A percentile compares a stretch with the other conserved stretches of the same genome.
Conservation (phyloP, 2,888 invertebrate genomes). For the Thymelicus lineola region DNA sequence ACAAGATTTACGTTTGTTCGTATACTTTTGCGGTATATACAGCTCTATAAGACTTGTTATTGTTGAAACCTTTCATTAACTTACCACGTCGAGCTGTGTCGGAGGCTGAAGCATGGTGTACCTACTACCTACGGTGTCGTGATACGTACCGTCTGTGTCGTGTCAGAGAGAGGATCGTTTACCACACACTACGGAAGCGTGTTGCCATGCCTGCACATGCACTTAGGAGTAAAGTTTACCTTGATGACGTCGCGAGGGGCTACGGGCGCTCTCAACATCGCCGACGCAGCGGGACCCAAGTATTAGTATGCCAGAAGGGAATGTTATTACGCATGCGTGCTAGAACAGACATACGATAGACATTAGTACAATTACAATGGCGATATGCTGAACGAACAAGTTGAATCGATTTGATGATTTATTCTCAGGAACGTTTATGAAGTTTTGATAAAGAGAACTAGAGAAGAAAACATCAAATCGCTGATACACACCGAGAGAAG, state of each 20-base stretch:
- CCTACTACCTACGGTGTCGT: constrained; percentile 27
- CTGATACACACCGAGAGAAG: constrained; percentile 53
- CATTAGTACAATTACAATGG: constrained; percentile 65
- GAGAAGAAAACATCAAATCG: constrained; percentile 59
- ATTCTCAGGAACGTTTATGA: constrained; percentile 12
- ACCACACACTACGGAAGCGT: constrained; percentile 47
- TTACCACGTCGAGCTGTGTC: constrained; percentile 39
- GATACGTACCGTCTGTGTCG: constrained; percentile 34
- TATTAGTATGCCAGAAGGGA: constrained; percentile 85
- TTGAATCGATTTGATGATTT: constrained; percentile 40
- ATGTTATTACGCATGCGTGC: constrained; percentile 85
- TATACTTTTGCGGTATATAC: constrained; percentile 66
- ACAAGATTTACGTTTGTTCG: constrained; percentile 54
- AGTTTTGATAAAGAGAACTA: not conserved
- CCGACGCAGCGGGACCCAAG: constrained; percentile 72
- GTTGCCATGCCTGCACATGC: constrained; percentile 55
- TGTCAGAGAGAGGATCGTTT: constrained; percentile 20
- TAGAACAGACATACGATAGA: constrained; percentile 83
- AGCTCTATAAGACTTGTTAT: constrained; percentile 51
- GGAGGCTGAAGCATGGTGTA: constrained; percentile 27
- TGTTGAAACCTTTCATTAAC: constrained; percentile 31
- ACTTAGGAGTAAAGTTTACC: constrained; percentile 59
- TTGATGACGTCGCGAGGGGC: constrained; percentile 63
- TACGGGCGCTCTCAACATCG: constrained; percentile 58
- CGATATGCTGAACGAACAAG: constrained; percentile 36